phyloP scores from a whole-genome alignment of 2,797 vertebrate genomes.

The Thunnus albacares region DNA sequence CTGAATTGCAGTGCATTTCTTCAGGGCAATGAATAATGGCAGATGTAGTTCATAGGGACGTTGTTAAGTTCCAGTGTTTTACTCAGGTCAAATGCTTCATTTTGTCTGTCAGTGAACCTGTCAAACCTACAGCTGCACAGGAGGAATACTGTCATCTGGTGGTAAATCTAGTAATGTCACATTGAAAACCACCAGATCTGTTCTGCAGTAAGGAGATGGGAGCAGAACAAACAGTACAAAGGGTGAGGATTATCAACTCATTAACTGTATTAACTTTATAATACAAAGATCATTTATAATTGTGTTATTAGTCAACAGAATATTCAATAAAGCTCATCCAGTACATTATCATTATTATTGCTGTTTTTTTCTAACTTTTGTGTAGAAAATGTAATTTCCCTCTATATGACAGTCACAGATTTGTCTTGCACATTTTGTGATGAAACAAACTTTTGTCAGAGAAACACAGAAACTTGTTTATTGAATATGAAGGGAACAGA shows the following conservation, averaged over 20 bases:
- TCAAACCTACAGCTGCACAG: constrained; percentile 30
- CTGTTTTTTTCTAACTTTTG: neutral
- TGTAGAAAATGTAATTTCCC: neutral
- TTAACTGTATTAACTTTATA: constrained; percentile 20
- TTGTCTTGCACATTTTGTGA: neutral
- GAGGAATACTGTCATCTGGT: constrained; percentile 78
- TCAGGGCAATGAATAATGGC: constrained; percentile 29
- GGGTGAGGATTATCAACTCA: neutral
- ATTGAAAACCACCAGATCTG: constrained; percentile 8
- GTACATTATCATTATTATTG: neutral
- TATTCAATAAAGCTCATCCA: neutral
- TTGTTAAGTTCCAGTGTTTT: constrained; percentile 30
- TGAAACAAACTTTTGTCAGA: no score
- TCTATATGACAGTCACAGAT: neutral
- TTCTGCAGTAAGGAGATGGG: neutral
- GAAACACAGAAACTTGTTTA: neutral
- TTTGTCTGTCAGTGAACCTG: constrained; percentile 39
- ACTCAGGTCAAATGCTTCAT: constrained; percentile 36
- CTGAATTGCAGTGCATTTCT: constrained; percentile 42
- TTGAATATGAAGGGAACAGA: neutral
- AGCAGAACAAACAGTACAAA: neutral
- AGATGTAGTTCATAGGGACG: constrained; percentile 2
- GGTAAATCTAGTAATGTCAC: constrained; percentile 55
- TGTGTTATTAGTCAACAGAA: neutral
- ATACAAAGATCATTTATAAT: neutral